Evolutionary conservation across 2,888 invertebrate species (phyloP).

Genomic region (Venusia cambrica): DNA sequence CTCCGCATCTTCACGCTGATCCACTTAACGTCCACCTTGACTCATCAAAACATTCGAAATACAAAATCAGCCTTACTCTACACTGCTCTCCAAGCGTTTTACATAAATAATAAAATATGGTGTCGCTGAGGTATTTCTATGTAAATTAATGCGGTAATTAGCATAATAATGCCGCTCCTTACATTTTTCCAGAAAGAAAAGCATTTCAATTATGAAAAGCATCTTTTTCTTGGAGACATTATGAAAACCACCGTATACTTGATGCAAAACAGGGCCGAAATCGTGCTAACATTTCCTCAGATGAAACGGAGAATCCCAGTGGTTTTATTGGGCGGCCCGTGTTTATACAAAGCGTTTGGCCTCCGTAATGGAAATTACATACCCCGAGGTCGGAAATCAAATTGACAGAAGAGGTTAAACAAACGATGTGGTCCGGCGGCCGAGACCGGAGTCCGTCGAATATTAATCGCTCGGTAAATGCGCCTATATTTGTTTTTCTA

Average conservation of each 20-base stretch:
- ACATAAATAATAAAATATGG: too few species aligned
- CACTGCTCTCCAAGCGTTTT: too few species aligned
- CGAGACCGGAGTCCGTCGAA: constrained; percentile 66
- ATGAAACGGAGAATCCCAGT: constrained; percentile 52
- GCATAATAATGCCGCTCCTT: constrained; percentile 13
- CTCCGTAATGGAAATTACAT: constrained; percentile 77
- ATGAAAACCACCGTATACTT: constrained; percentile 28
- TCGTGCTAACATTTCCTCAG: constrained; percentile 42
- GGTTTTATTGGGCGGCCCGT: constrained; percentile 60
- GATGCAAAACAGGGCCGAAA: constrained; percentile 30
- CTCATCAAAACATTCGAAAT: too few species aligned
- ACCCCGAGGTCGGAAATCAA: constrained; percentile 78
- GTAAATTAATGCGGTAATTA: constrained; percentile 15
- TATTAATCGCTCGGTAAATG: constrained; percentile 75
- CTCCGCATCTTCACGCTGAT: too few species aligned
- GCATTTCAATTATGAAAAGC: constrained; percentile 21
- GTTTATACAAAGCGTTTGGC: constrained; percentile 71
- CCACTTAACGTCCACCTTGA: too few species aligned
- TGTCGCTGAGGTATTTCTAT: constrained; percentile 11
- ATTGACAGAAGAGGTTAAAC: constrained; percentile 80
- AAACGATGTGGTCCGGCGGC: constrained; percentile 75
- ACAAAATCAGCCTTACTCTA: too few species aligned
- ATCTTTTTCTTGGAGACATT: constrained; percentile 18
- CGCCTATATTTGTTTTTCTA: constrained; percentile 75
- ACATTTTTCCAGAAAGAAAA: constrained; percentile 15